Percentiles rank a stretch among this genome's conserved stretches.
Conservation (phyloP, 1,140 invertebrate species). For the Leptinotarsa undecemlineata region DNA sequence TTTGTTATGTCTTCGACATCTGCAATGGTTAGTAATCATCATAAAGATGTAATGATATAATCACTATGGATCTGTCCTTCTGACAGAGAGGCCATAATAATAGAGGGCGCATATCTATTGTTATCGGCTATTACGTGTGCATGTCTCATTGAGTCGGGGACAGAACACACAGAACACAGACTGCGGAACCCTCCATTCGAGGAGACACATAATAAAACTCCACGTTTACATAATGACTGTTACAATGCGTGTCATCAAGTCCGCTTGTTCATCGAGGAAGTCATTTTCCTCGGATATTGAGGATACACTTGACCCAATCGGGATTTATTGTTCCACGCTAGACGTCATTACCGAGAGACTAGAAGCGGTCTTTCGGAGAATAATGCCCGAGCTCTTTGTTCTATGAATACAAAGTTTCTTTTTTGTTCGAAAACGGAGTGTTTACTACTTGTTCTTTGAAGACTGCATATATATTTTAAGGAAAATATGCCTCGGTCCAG, state of each 20-base stretch:
- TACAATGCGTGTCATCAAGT: conserved; percentile 52
- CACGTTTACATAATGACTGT: conserved; percentile 52
- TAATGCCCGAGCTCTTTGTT: conserved; percentile 22
- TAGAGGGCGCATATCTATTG: conserved; percentile 16
- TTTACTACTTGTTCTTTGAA: conserved; percentile 1
- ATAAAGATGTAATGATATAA: conserved; percentile 32
- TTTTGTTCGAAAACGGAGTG: conserved; percentile 19
- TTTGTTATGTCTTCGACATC: conserved; percentile 22
- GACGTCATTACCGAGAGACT: conserved; percentile 30
- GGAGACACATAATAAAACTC: conserved; percentile 46
- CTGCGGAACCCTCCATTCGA: conserved; percentile 13
- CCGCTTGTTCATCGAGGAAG: conserved; percentile 52
- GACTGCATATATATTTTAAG: neutral
- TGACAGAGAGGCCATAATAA: conserved; percentile 28
- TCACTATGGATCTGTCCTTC: conserved; percentile 24
- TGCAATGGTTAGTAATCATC: conserved; percentile 25
- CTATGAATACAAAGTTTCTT: conserved; percentile 26
- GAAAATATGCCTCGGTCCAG: neutral
- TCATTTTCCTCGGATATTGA: conserved; percentile 49
- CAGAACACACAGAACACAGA: conserved; percentile 6
- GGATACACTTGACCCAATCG: conserved; percentile 47
- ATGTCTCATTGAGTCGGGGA: conserved; percentile 31
- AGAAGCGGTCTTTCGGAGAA: conserved; percentile 21
- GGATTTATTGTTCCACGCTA: conserved; percentile 43
- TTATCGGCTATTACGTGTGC: conserved; percentile 27